A percentile compares a stretch with the other conserved stretches of the same genome.
Conservation (phyloP, 2,888 invertebrate genomes). For the Xylota sylvarum region DNA sequence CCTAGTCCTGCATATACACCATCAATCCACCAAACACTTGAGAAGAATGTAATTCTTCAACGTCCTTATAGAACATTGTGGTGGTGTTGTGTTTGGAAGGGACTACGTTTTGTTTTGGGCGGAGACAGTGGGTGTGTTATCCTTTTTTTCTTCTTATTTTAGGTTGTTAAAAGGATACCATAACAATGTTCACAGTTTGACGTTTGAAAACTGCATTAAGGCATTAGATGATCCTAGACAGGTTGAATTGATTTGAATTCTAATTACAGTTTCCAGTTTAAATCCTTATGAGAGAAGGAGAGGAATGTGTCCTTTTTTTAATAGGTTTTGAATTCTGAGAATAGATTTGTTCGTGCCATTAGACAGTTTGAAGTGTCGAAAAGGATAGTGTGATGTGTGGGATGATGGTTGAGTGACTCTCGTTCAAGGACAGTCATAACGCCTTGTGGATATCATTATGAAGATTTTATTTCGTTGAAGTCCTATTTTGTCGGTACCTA, state of each 20-base stretch:
- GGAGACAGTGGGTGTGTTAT: slow-evolving; percentile 42
- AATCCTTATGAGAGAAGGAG: neutral
- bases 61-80: slow-evolving; percentile 9
- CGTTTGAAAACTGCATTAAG: slow-evolving; percentile 1
- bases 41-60: slow-evolving; percentile 50
- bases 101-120: slow-evolving; percentile 27
- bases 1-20: slow-evolving; percentile 2
- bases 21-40: slow-evolving; percentile 43
- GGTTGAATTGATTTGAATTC: slow-evolving; percentile 14
- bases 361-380: neutral
- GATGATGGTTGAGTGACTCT: neutral
- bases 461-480: no score
- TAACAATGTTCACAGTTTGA: slow-evolving; percentile 1
- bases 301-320: neutral
- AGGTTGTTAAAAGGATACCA: slow-evolving; percentile 5
- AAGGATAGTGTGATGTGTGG: neutral
- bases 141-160: neutral
- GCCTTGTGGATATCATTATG: no score
- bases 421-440: neutral
- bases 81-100: slow-evolving; percentile 16
- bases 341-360: neutral
- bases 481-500: no score
- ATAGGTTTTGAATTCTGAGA: slow-evolving; percentile 4
- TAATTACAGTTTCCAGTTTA: slow-evolving; percentile 31
- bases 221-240: neutral